These are phyloP conservation scores for Sapajus apella DNA, from an alignment of 2,113 vertebrate genomes.

Conservation along the genomic window DNA sequence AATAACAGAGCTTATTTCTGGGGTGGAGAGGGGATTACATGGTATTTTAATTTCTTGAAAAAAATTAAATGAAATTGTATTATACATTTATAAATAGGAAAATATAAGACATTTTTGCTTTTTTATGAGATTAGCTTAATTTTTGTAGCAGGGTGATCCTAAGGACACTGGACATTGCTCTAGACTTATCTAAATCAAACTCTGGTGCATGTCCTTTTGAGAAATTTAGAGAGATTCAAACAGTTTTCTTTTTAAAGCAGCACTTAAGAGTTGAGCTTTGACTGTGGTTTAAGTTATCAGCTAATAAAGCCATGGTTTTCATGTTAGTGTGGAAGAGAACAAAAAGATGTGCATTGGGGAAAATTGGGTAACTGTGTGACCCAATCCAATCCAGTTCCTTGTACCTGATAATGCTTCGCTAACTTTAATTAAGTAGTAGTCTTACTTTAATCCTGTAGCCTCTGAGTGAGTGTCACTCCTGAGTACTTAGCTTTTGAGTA, in stretches of 20 bases:
- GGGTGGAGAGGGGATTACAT: neutral
- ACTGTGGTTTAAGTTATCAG: neutral
- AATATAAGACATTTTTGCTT: neutral
- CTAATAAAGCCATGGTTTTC: constrained; percentile 26
- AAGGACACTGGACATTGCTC: neutral
- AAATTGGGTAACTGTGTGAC: neutral
- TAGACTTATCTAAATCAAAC: neutral
- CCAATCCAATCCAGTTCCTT: neutral
- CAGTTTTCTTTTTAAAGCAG: constrained; percentile 57
- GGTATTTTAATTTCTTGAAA: constrained; percentile 1
- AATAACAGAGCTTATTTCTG: neutral
- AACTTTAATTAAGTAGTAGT: neutral
- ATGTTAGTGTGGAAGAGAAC: neutral
- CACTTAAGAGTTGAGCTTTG: constrained; percentile 2
- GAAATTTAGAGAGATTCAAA: neutral
- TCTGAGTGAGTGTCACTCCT: constrained; percentile 30
- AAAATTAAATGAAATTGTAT: neutral
- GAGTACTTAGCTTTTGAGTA: constrained; percentile 43
- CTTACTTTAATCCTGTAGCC: neutral
- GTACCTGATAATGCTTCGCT: neutral
- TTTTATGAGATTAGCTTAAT: neutral
- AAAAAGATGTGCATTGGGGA: neutral
- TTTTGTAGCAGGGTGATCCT: neutral
- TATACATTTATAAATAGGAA: neutral
- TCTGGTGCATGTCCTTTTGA: constrained; percentile 4